phyloP scores from a whole-genome alignment of 2,113 vertebrate species.

The Piprites chloris region DNA sequence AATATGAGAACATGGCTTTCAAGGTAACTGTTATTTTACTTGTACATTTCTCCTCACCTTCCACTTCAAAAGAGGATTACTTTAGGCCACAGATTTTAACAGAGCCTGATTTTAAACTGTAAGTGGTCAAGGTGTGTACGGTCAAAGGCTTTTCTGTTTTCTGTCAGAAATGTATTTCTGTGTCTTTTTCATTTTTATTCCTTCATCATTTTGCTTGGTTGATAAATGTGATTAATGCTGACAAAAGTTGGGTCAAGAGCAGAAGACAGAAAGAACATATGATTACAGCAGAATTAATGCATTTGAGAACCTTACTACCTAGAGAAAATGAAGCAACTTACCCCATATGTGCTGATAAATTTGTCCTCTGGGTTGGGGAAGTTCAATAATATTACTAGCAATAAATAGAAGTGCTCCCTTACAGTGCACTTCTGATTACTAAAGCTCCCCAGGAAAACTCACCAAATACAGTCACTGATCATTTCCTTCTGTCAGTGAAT shows the following conservation, averaged over 20 bases:
- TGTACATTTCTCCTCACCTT: background rate
- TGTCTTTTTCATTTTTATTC: background rate
- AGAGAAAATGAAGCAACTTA: background rate
- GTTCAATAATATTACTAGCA: background rate
- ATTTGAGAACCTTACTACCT: background rate
- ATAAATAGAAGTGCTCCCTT: background rate
- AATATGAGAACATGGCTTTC: background rate
- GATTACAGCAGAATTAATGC: background rate
- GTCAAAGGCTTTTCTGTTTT: background rate
- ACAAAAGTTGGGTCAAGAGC: background rate
- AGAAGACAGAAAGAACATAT: background rate
- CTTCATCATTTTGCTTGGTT: background rate
- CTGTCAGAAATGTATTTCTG: background rate
- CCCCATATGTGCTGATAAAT: background rate
- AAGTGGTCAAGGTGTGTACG: background rate
- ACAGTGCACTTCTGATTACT: background rate
- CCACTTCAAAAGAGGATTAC: background rate
- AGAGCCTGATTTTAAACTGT: background rate
- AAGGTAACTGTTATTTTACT: background rate
- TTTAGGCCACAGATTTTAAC: background rate
- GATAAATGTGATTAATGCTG: background rate
- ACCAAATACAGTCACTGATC: background rate
- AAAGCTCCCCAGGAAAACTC: background rate
- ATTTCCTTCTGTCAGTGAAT: background rate
- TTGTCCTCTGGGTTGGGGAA: background rate